phyloP scores from a whole-genome alignment of 2,113 vertebrate species.

The Cichladusa arquata region DNA sequence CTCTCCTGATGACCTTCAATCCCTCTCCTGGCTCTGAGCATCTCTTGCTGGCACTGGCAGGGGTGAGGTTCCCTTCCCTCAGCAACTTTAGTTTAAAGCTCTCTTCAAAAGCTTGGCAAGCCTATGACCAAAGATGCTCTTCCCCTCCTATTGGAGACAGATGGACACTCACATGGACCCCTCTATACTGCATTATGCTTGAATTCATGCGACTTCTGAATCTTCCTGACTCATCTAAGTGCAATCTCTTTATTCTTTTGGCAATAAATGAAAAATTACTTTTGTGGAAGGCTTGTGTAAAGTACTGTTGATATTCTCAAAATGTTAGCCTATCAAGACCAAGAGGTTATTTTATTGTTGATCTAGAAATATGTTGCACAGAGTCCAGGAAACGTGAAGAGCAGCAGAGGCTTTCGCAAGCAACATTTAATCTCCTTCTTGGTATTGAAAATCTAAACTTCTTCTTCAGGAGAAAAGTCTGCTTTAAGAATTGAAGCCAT shows the following conservation, averaged over 20 bases:
- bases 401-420: background rate
- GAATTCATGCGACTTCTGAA: background rate
- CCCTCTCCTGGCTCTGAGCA: background rate
- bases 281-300: background rate
- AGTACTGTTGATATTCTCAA: background rate
- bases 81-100: background rate
- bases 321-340: background rate
- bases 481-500: background rate
- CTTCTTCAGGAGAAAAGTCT: background rate
- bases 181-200: background rate
- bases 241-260: background rate
- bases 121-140: background rate
- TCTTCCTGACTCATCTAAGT: background rate
- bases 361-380: background rate
- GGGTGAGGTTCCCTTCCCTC: background rate
- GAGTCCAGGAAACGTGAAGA: background rate
- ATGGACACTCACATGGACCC: background rate
- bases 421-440: background rate
- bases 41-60: background rate
- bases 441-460: background rate
- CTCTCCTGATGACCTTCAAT: background rate
- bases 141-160: background rate
- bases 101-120: background rate
- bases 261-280: background rate
- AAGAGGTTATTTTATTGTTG: background rate